Conservation (phyloP, 2,113 vertebrate species). For the Rhabdornis inornatus region DNA sequence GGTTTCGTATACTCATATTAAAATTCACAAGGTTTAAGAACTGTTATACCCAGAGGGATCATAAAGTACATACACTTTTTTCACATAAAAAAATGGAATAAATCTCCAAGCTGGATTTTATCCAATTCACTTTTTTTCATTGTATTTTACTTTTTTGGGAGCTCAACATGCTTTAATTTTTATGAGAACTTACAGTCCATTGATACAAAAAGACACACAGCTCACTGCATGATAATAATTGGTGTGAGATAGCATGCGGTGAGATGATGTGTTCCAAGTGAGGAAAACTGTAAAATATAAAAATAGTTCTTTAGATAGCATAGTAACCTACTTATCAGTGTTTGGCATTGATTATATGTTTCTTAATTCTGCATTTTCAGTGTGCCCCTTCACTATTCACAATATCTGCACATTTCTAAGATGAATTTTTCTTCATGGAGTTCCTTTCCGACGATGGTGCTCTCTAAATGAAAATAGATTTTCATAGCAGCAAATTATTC, state of each 20-base stretch:
- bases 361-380: background rate
- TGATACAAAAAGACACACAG: background rate
- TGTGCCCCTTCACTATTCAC: background rate
- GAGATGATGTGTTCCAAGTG: background rate
- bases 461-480: background rate
- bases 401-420: background rate
- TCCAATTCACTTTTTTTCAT: background rate
- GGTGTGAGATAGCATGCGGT: background rate
- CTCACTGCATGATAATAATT: background rate
- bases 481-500: background rate
- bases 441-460: background rate
- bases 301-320: background rate
- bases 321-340: background rate
- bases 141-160: background rate
- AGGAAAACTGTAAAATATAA: background rate
- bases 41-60: background rate
- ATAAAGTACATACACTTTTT: slow-evolving; percentile 6
- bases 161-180: background rate
- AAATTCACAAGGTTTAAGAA: slow-evolving; percentile 24
- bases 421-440: background rate
- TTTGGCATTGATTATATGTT: background rate
- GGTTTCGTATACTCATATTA: background rate
- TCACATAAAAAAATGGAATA: background rate
- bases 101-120: slow-evolving; percentile 16
- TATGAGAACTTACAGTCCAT: background rate